Evolutionary conservation across 2,888 invertebrate genomes (phyloP), one percentile per base, ranked within the genome.

Genomic region (Chaetogeoica ovagalla): DNA sequence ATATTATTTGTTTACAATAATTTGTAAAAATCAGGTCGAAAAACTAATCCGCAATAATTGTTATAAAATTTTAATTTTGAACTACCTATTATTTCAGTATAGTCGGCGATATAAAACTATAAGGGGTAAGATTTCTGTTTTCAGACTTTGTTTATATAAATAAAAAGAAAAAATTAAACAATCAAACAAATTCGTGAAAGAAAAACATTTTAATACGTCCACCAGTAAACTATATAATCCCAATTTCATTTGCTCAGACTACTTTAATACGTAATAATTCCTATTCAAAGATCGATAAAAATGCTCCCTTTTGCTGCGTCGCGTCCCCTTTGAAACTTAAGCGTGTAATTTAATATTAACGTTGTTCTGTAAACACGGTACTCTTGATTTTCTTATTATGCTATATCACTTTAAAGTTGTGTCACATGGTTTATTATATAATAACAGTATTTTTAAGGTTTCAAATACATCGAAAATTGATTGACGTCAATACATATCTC

Each of bases 381-480:
- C 21, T 65, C 30, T 71, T 71, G 23, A 30, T 30, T 68, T 66
- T 75, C 75, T 75, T 43, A 52, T 30, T 73, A n/a, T 30, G 23
- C 17, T 65, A 74, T 57, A 74, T 65, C 7, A 60, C 8, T 60
- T 55, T 66, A 43, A 21, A 30, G 43, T 59, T 30, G 43, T 43
- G 9, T 71, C 0, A 19, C 13, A n/a, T 69, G 39, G 48, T n/a
- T 59, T 59, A 68, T 75, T 75, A 75, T 57, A 57, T 57, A 74
- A 68, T 30, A 57, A 75, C 6, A 19, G 8, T 63, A 57, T 75
- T 75, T 66, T 68, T 75, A 66, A 43, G 75, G 75, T 75, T 75
- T 75, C 75, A 59, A 30, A 59, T 30, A 21, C 48, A 48, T 13
- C 0, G n/a, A 30, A 59, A 66, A 75, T 68, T 57, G 30, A 75